A percentile compares a stretch with the other conserved stretches of the same genome.
phyloP scores from a whole-genome alignment of 2,113 vertebrate species.

The Cryptotis parvus region DNA sequence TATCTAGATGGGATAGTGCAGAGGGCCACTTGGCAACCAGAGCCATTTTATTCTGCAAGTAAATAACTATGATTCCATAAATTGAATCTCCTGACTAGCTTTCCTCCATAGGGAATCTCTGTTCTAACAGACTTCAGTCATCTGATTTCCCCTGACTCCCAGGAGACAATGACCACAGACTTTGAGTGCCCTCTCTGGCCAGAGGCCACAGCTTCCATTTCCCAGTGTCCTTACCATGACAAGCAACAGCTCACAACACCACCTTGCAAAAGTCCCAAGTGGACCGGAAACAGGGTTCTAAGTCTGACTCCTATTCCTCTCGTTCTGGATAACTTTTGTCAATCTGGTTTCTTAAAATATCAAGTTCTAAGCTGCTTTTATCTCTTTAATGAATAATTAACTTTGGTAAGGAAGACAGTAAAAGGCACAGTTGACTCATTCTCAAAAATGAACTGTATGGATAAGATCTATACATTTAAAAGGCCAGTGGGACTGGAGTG shows the following conservation, averaged over 20 bases:
- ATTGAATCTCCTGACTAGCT: background rate
- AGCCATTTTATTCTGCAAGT: too few species aligned
- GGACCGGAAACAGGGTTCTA: background rate
- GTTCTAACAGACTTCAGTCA: background rate
- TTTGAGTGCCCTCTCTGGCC: background rate
- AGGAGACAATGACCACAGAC: background rate
- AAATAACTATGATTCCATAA: background rate
- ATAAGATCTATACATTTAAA: conserved; percentile 6
- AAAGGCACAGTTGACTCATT: conserved; percentile 4
- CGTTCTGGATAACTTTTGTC: conserved; percentile 17
- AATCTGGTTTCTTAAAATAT: conserved; percentile 38
- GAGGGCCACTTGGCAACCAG: background rate
- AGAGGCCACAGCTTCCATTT: accelerated
- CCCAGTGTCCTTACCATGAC: background rate
- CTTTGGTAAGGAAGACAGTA: conserved; percentile 20
- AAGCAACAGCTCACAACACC: background rate
- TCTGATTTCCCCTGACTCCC: background rate
- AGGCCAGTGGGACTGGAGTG: too few species aligned
- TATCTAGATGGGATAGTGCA: too few species aligned
- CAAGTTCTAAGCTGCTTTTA: conserved; percentile 22
- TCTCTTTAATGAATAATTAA: conserved; percentile 30
- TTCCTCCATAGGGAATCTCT: background rate
- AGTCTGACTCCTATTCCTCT: background rate
- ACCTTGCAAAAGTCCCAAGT: background rate
- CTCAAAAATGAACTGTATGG: conserved; percentile 4